A percentile compares a stretch with the other conserved stretches of the same genome.
Evolutionary conservation across 1,140 invertebrate genomes (phyloP).

Genomic region (Oncopeltus fasciatus): DNA sequence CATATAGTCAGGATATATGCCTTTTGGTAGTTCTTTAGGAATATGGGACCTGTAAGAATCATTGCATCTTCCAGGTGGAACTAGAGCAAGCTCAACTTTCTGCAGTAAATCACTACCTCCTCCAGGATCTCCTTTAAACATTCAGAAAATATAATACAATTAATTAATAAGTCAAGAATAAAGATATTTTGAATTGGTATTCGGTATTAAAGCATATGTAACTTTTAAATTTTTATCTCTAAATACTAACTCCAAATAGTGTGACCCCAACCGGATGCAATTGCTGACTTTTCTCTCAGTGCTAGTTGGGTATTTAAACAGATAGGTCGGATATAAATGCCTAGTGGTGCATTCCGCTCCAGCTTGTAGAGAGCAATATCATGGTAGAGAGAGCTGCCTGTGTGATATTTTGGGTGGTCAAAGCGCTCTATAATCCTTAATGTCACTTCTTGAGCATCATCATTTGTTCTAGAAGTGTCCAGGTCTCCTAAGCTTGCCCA

Average conservation of each 20-base stretch:
- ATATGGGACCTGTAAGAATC: neutral
- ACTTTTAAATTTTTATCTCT: too few relatives aligned
- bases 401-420: constrained; percentile 36
- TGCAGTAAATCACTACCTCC: neutral
- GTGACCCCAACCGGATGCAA: neutral
- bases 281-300: neutral
- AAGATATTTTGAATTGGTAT: too few relatives aligned
- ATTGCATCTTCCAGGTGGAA: neutral
- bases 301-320: constrained; percentile 29
- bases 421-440: constrained; percentile 28
- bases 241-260: neutral
- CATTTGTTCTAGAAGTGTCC: constrained; percentile 30
- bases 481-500: constrained; percentile 36
- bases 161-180: too few relatives aligned
- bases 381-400: constrained; percentile 32
- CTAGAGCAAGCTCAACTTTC: neutral
- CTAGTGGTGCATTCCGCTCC: constrained; percentile 31
- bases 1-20: constrained; percentile 24
- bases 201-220: too few relatives aligned
- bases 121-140: neutral
- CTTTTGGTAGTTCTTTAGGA: neutral
- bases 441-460: constrained; percentile 32
- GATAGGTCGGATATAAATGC: constrained; percentile 35
- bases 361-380: constrained; percentile 41
- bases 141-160: neutral